phyloP scores from a whole-genome alignment of 2,113 vertebrate genomes.

The Etia nguti region DNA sequence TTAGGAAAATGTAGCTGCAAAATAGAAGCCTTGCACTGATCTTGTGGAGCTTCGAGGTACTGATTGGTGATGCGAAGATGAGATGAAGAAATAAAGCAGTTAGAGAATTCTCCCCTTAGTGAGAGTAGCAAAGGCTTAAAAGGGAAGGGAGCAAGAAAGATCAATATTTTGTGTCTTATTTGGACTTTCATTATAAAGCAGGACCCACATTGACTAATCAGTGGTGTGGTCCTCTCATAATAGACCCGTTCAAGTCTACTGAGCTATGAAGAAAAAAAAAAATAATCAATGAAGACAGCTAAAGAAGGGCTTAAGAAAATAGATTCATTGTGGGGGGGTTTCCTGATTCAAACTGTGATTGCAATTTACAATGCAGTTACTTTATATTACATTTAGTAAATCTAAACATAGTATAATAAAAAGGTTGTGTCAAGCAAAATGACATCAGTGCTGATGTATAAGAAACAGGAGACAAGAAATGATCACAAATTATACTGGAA shows the following conservation, averaged over 20 bases:
- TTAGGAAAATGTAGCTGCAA: neutral
- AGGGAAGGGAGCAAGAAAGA: neutral
- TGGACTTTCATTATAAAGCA: neutral
- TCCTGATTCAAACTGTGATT: neutral
- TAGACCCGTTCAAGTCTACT: neutral
- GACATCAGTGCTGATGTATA: neutral
- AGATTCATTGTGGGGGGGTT: accelerated
- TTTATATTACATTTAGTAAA: neutral
- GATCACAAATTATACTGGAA: neutral
- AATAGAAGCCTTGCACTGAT: neutral
- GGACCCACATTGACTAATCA: neutral
- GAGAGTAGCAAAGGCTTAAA: neutral
- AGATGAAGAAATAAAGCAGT: neutral
- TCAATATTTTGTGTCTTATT: neutral
- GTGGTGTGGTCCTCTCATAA: neutral
- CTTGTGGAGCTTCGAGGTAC: neutral
- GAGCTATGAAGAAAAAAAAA: neutral
- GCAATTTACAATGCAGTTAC: neutral
- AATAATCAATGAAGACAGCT: neutral
- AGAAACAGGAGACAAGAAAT: neutral
- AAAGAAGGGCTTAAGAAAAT: neutral
- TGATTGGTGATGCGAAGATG: neutral
- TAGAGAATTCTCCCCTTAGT: neutral
- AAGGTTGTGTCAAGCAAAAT: neutral
- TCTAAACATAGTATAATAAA: neutral